phyloP scores from a whole-genome alignment of 2,797 vertebrate species.

The Muscicapa striata region DNA sequence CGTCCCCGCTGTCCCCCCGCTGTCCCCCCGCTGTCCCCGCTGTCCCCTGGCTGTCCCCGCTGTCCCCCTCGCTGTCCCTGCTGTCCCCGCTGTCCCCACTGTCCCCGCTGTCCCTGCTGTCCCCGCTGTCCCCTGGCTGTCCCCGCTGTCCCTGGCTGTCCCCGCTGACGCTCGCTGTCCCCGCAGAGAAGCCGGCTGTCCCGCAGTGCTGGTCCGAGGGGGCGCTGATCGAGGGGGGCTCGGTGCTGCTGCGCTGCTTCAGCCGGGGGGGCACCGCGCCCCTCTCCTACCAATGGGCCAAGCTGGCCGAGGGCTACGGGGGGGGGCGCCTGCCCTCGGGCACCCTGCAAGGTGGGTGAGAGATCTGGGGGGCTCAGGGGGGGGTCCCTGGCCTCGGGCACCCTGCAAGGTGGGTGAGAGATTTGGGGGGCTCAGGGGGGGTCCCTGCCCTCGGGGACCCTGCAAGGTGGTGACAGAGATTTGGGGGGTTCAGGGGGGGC shows the following conservation, averaged over 20 bases:
- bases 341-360: background rate
- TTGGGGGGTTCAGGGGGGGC: too few species aligned
- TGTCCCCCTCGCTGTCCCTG: background rate
- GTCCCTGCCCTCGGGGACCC: background rate
- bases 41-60: too few species aligned
- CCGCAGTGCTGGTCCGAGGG: constrained; percentile 88
- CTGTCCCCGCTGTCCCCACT: background rate
- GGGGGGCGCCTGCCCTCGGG: background rate
- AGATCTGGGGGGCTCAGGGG: too few species aligned
- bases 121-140: background rate
- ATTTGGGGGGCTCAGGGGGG: background rate
- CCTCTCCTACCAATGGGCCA: constrained; percentile 90
- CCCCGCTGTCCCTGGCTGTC: background rate
- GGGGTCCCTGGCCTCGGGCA: background rate
- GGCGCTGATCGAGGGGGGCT: constrained; percentile 77
- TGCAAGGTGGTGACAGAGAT: background rate
- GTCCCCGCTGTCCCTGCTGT: background rate
- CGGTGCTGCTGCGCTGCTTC: constrained; percentile 87
- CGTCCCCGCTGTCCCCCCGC: background rate
- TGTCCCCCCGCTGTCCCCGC: too few species aligned
- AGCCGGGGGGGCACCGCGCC: constrained; percentile 87
- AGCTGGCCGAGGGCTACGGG: constrained; percentile 29
- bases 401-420: background rate
- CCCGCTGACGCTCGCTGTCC: background rate
- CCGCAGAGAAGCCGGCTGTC: constrained; percentile 83